A percentile compares a stretch with the other conserved stretches of the same genome.
phyloP scores from a whole-genome alignment of 2,888 invertebrate genomes.

The Tholera decimalis region DNA sequence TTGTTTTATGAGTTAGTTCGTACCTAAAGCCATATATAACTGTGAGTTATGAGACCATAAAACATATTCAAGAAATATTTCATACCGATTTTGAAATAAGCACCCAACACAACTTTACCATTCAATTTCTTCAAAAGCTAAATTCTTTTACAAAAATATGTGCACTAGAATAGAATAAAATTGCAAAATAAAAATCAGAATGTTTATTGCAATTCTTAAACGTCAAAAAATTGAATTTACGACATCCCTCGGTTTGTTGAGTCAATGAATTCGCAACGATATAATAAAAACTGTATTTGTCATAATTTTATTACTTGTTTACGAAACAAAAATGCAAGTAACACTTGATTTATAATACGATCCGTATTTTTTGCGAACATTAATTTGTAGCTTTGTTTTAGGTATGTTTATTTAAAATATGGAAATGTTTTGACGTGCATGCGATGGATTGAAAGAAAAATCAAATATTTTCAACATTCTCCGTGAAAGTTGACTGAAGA shows the following conservation, averaged over 20 bases:
- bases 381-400: slow-evolving; percentile 17
- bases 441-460: slow-evolving; percentile 24
- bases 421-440: slow-evolving; percentile 37
- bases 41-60: neutral
- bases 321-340: slow-evolving; percentile 38
- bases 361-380: slow-evolving; percentile 25
- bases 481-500: slow-evolving; percentile 18
- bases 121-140: neutral
- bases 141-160: slow-evolving; percentile 12
- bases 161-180: slow-evolving; percentile 19
- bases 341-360: slow-evolving; percentile 47
- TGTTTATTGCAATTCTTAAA: slow-evolving; percentile 35
- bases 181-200: slow-evolving; percentile 22
- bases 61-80: neutral
- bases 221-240: slow-evolving; percentile 41
- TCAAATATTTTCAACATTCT: slow-evolving; percentile 24
- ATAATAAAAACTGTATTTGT: slow-evolving; percentile 32
- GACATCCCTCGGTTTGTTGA: slow-evolving; percentile 23
- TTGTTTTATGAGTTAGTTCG: slow-evolving; percentile 6
- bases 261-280: slow-evolving; percentile 39
- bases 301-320: slow-evolving; percentile 53
- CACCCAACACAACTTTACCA: slow-evolving; percentile 2
- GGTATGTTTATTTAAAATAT: slow-evolving; percentile 39
- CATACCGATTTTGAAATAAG: neutral
- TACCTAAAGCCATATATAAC: neutral